A percentile compares a stretch with the other conserved stretches of the same genome.
Conservation (phyloP, 2,888 invertebrate species). For the Drosophila neotestacea region DNA sequence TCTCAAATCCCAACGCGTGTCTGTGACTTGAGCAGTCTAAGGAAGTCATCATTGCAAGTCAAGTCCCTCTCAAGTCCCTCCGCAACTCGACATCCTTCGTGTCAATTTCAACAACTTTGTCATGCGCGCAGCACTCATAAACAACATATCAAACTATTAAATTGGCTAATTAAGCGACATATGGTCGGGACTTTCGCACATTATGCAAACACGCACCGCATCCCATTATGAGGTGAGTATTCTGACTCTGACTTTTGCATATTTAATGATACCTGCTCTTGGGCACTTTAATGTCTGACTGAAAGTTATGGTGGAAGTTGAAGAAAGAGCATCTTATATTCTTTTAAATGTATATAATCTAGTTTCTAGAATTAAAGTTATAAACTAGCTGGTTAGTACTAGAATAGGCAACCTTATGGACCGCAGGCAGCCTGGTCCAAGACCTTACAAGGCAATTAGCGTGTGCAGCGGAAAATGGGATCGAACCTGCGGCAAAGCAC, state of each 20-base stretch:
- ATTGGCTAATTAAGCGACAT: conserved; percentile 71
- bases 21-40: conserved; percentile 45
- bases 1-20: conserved; percentile 46
- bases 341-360: too few species aligned
- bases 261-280: conserved; percentile 34
- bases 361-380: background rate
- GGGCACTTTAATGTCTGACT: conserved; percentile 3
- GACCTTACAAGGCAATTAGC: conserved; percentile 66
- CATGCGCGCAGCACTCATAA: conserved; percentile 54
- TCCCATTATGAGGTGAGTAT: conserved; percentile 25
- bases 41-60: background rate
- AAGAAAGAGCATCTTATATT: too few species aligned
- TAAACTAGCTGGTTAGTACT: background rate
- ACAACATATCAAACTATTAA: conserved; percentile 73
- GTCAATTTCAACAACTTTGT: conserved; percentile 24
- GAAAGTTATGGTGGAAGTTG: too few species aligned
- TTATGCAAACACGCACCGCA: conserved; percentile 70
- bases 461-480: conserved; percentile 37
- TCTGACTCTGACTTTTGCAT: conserved; percentile 40
- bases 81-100: background rate
- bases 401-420: background rate
- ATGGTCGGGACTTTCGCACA: conserved; percentile 52
- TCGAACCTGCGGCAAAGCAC: conserved; percentile 13
- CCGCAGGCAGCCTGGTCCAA: conserved; percentile 37
- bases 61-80: background rate